A percentile compares a stretch with the other conserved stretches of the same genome.
phyloP scores from a whole-genome alignment of 2,888 invertebrate genomes.

The Xestia ashworthii region DNA sequence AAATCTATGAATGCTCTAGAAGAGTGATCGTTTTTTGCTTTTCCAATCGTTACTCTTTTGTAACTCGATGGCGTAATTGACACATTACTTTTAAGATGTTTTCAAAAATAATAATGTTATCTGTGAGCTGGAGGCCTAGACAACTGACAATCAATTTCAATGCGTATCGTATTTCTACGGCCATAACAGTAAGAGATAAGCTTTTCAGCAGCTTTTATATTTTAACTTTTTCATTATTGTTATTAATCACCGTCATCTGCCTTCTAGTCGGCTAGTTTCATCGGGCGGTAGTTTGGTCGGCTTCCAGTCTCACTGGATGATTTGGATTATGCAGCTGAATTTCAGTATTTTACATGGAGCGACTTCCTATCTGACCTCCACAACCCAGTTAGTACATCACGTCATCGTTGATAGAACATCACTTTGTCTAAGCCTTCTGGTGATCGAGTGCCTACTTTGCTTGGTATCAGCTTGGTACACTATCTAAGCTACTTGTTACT shows the following conservation, averaged over 20 bases:
- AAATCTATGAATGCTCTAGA: background rate
- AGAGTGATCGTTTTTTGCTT: background rate
- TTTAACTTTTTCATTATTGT: background rate
- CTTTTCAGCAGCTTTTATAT: background rate
- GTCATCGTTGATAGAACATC: background rate
- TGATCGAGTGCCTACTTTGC: background rate
- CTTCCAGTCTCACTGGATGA: background rate
- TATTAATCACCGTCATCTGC: background rate
- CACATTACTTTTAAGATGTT: background rate
- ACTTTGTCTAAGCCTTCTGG: background rate
- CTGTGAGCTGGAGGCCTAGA: background rate
- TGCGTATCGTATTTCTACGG: background rate
- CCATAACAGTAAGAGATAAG: background rate
- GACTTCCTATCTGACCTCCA: background rate
- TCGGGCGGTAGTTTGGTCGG: too few relatives aligned
- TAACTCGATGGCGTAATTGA: background rate
- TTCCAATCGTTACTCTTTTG: background rate
- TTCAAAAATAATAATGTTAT: background rate
- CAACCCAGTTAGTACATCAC: background rate
- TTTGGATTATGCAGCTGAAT: background rate
- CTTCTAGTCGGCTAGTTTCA: too few relatives aligned
- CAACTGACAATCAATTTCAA: background rate
- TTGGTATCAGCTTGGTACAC: background rate
- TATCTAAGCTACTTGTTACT: background rate
- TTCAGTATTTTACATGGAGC: background rate